These are phyloP conservation scores for Agelas oroides DNA, from an alignment of 37 sponge, comb jelly and placozoan genomes.

Conservation along the genomic window DNA sequence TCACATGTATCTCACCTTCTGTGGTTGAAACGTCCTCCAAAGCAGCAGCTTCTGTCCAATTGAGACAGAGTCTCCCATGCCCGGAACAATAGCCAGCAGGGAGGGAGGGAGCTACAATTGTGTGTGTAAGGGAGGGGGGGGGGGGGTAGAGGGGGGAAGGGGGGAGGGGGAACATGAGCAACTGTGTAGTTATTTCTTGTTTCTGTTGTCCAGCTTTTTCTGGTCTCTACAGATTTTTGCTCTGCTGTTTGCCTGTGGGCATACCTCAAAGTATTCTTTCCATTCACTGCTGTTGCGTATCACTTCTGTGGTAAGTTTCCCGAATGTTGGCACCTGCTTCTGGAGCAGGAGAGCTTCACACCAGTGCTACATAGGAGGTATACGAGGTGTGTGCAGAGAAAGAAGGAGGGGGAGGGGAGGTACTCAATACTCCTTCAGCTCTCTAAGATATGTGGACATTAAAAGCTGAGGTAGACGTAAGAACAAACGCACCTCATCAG, in stretches of 20 bases:
- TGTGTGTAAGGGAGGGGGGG: too few species aligned
- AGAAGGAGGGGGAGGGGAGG: too few species aligned
- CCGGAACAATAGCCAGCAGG: constrained; percentile 25
- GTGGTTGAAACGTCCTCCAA: constrained; percentile 51
- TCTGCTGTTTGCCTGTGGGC: background rate
- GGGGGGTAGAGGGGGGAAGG: too few species aligned
- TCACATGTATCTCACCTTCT: too few species aligned
- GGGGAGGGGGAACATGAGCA: too few species aligned
- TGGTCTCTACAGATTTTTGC: too few species aligned
- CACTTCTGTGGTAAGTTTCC: background rate
- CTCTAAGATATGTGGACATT: too few species aligned
- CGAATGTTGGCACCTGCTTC: constrained; percentile 18
- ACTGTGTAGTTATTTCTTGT: too few species aligned
- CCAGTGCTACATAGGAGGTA: constrained; percentile 51
- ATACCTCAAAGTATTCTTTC: constrained; percentile 63
- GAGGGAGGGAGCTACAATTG: background rate
- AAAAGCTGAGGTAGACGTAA: too few species aligned
- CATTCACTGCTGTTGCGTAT: constrained; percentile 35
- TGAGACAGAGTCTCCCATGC: constrained; percentile 6
- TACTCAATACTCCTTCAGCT: too few species aligned
- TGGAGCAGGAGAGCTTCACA: constrained; percentile 25
- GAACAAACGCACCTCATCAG: constrained; percentile 12
- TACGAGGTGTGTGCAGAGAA: too few species aligned
- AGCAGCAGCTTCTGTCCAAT: constrained; percentile 54
- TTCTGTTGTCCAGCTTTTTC: too few species aligned